Conservation (phyloP, 2,797 vertebrate genomes). For the Peromyscus melanophrys region DNA sequence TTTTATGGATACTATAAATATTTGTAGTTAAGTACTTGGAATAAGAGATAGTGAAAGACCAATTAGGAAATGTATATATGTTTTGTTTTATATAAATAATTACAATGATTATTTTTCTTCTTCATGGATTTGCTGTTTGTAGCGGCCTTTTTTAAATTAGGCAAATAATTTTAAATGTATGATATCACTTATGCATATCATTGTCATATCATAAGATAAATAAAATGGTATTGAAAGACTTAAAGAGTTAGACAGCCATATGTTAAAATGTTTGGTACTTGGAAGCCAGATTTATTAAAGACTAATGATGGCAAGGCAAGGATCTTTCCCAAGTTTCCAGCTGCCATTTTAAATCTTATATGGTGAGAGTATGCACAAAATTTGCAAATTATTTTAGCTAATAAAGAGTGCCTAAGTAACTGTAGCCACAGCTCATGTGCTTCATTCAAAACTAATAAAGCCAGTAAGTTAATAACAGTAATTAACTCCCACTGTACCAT, state of each 20-base stretch:
- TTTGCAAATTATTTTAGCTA: slow-evolving; percentile 80
- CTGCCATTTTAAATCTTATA: slow-evolving; percentile 64
- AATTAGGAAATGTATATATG: slow-evolving; percentile 25
- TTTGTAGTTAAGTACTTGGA: slow-evolving; percentile 29
- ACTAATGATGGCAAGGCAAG: slow-evolving; percentile 4
- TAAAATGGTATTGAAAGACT: slow-evolving; percentile 2
- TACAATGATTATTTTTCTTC: neutral
- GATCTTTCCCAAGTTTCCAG: slow-evolving; percentile 31
- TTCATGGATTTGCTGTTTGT: slow-evolving; percentile 23
- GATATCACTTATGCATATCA: slow-evolving; percentile 2
- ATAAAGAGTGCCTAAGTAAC: slow-evolving; percentile 81
- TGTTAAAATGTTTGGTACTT: slow-evolving; percentile 15
- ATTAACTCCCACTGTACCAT: slow-evolving; percentile 76
- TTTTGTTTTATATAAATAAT: slow-evolving; percentile 35
- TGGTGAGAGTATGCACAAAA: slow-evolving; percentile 66
- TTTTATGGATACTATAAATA: neutral
- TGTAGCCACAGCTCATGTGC: slow-evolving; percentile 68
- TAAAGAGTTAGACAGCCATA: neutral
- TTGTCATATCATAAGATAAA: slow-evolving; percentile 37
- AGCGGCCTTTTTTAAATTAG: slow-evolving; percentile 37
- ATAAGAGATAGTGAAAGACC: neutral
- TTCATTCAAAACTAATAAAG: slow-evolving; percentile 85
- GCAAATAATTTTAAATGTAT: slow-evolving; percentile 57
- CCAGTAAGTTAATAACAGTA: slow-evolving; percentile 83
- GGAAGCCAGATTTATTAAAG: slow-evolving; percentile 56